These are phyloP conservation scores for Thalassoma bifasciatum DNA, from an alignment of 2,113 vertebrate species.

Conservation along the genomic window DNA sequence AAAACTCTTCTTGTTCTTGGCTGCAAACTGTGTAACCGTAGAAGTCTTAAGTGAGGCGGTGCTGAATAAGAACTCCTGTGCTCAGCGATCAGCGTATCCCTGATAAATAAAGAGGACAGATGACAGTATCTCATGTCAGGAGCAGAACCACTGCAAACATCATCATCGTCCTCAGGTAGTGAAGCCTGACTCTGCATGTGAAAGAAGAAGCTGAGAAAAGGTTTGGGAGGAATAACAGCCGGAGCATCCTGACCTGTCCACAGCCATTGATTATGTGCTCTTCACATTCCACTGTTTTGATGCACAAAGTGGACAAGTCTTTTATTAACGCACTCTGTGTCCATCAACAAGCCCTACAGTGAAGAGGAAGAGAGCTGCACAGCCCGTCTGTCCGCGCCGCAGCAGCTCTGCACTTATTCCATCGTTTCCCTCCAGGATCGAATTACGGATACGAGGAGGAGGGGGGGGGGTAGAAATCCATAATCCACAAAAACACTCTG, in stretches of 20 bases:
- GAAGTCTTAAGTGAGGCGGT: constrained; percentile 33
- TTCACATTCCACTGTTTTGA: constrained; percentile 81
- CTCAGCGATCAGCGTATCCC: constrained; percentile 44
- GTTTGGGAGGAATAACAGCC: constrained; percentile 28
- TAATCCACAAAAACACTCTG: constrained; percentile 81
- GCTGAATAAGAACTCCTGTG: constrained; percentile 44
- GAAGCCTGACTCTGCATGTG: constrained; percentile 25
- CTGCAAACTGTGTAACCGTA: constrained; percentile 35
- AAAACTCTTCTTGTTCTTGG: constrained; percentile 41
- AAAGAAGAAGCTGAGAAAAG: constrained; percentile 12
- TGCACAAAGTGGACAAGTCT: constrained; percentile 81
- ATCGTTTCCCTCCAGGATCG: constrained; percentile 76
- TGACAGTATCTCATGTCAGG: constrained; percentile 29
- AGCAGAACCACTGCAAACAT: constrained; percentile 29
- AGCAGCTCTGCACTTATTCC: constrained; percentile 76
- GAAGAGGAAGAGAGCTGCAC: constrained; percentile 55
- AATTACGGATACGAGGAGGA: constrained; percentile 73
- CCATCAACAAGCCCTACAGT: constrained; percentile 77
- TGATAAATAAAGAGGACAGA: constrained; percentile 33
- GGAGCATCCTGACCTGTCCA: constrained; percentile 71
- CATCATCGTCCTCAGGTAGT: constrained; percentile 12
- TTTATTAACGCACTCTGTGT: constrained; percentile 85
- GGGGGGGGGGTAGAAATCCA: constrained; percentile 72
- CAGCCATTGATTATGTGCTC: constrained; percentile 78
- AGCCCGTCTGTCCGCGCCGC: constrained; percentile 65